These are phyloP conservation scores for Hydrochoerus hydrochaeris DNA, from an alignment of 2,113 vertebrate species.

Conservation along the genomic window DNA sequence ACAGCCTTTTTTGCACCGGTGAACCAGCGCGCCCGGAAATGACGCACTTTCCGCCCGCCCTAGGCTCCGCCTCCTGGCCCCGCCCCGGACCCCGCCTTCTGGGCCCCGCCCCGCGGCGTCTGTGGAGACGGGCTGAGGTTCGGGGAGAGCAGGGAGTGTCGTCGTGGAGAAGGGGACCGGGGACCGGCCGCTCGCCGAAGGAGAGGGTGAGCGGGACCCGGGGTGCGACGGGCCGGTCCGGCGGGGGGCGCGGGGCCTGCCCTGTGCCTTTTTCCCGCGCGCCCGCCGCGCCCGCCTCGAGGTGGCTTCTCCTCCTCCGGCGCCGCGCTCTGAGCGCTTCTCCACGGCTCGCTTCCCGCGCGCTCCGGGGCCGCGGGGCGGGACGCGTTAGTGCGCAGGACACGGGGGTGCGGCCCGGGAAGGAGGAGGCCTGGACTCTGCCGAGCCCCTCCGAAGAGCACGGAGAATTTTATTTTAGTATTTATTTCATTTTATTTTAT, in stretches of 20 bases:
- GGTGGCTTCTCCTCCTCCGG: too few relatives aligned
- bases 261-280: background rate
- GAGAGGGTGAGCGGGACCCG: slow-evolving; percentile 89
- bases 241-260: background rate
- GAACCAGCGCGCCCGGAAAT: slow-evolving; percentile 38
- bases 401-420: too few relatives aligned
- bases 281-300: too few relatives aligned
- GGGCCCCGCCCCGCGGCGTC: background rate
- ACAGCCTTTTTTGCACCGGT: background rate
- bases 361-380: too few relatives aligned
- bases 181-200: slow-evolving; percentile 93
- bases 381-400: too few relatives aligned
- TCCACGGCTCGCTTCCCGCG: too few relatives aligned
- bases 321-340: too few relatives aligned
- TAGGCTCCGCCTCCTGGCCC: rapidly evolving
- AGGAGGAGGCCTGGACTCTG: too few relatives aligned
- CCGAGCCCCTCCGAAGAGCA: too few relatives aligned
- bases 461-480: too few relatives aligned
- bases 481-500: too few relatives aligned
- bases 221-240: rapidly evolving
- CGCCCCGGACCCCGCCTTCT: rapidly evolving
- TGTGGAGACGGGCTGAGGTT: slow-evolving; percentile 77
- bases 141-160: slow-evolving; percentile 93
- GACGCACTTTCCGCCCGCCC: background rate
- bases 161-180: slow-evolving; percentile 94